Evolutionary conservation across 2,888 invertebrate genomes (phyloP).

Genomic region (Callosobruchus maculatus): DNA sequence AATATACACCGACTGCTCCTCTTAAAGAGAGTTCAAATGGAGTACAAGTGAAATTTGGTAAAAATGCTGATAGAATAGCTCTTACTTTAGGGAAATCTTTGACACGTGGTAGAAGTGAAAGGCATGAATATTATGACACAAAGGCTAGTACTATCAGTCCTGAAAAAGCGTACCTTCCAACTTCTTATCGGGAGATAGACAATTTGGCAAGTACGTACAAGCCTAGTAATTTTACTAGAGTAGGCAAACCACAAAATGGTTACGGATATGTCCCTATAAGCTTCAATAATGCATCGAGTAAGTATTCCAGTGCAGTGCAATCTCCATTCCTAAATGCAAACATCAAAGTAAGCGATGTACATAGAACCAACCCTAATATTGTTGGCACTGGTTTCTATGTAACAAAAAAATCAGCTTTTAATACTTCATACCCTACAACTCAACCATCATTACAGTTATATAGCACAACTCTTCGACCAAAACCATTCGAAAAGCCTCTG

Average conservation of each 20-base stretch:
- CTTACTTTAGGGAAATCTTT: slow-evolving; percentile 27
- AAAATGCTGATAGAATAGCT: slow-evolving; percentile 23
- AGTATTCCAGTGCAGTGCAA: background rate
- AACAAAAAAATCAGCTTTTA: slow-evolving; percentile 14
- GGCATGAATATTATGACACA: background rate
- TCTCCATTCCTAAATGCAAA: background rate
- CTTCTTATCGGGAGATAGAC: background rate
- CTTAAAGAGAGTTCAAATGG: slow-evolving; percentile 7
- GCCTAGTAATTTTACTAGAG: background rate
- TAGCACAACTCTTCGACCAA: slow-evolving; percentile 15
- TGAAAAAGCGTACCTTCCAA: background rate
- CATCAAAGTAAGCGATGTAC: background rate
- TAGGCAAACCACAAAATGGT: slow-evolving; percentile 1
- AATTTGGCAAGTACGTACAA: background rate
- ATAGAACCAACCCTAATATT: background rate
- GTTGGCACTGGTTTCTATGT: slow-evolving; percentile 17
- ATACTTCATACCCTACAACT: background rate
- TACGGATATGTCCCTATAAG: background rate
- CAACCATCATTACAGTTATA: background rate
- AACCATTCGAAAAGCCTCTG: slow-evolving; percentile 24
- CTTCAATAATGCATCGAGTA: background rate
- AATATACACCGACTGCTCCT: slow-evolving; percentile 7
- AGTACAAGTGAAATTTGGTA: slow-evolving; percentile 25
- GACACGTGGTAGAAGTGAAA: background rate
- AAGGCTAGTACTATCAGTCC: background rate